Evolutionary conservation across 2,888 invertebrate species (phyloP), one percentile per base, ranked within the genome.

Genomic region (Xanthia icteritia): DNA sequence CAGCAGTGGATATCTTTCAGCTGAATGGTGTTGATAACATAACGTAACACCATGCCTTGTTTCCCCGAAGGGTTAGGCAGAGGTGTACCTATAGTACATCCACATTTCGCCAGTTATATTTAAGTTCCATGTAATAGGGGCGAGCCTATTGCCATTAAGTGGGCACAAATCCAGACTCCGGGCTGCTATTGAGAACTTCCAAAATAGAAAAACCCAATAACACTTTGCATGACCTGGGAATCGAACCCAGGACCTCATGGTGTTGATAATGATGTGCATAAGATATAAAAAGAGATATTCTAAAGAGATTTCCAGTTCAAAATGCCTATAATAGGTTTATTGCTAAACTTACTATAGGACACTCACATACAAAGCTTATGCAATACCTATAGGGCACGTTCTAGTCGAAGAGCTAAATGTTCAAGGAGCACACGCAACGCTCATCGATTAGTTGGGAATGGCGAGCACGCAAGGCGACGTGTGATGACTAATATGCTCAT

Each of bases 371-470:
- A 58, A 65, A 27, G 27, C 36, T 73, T 73, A 60, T 60, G 75
- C 60, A 73, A 77, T 36, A 36, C 42, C 42, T 66, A 51, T 23
- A 65, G 61, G 17, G 39, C 56, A 76, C 72, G 60, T 72, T 71
- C 39, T 70, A 79, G 9, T 61, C 39, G 17, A 36, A 72, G 68
- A 77, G 71, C 66, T 72, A 42, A 76, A 80, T 67, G 48, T 69
- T 60, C 75, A 71, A 82, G 68, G 77, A 68, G 23, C 63, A 58
- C 85, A 82, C 83, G 85, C 79, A 76, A 76, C 31, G 39, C 65
- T 66, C 73, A 78, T 80, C 72, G 80, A 85, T 85, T 79, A 75
- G 66, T 20, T 64, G 39, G 56, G 64, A 72, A 72, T 65, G n/a
- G 75, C 36, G 36, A 68, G 42, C 83, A 85, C 86, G 80, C 79